A percentile compares a stretch with the other conserved stretches of the same genome.
phyloP scores from a whole-genome alignment of 1,140 invertebrate species.

The Yoshiicerus persimilis region DNA sequence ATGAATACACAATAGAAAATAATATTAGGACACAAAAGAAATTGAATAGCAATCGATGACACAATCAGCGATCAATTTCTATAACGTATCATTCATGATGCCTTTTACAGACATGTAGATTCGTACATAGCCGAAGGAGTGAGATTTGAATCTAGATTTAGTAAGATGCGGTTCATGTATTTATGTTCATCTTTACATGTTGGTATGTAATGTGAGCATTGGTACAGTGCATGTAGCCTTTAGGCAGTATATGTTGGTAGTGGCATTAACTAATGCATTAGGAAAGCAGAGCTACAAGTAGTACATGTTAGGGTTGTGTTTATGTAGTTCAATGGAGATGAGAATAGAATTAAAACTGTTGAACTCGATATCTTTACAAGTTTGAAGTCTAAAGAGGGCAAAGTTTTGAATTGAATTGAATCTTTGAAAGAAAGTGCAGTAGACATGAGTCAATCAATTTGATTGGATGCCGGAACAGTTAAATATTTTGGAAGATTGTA shows the following conservation, averaged over 20 bases:
- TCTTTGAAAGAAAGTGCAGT: neutral
- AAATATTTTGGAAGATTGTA: no score
- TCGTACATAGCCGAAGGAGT: neutral
- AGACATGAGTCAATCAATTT: neutral
- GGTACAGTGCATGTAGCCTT: neutral
- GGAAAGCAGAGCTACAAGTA: neutral
- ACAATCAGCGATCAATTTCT: neutral
- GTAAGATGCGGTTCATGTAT: neutral
- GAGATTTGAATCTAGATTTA: neutral
- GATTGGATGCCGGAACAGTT: neutral
- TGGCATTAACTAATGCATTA: neutral
- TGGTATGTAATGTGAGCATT: neutral
- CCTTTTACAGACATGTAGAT: neutral
- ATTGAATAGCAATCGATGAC: neutral
- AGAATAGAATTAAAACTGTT: neutral
- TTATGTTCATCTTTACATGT: no score
- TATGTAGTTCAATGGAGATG: neutral
- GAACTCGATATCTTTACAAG: neutral
- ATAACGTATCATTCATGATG: neutral
- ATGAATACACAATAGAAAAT: neutral
- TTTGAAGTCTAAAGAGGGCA: neutral
- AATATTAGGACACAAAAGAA: neutral
- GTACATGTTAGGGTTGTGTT: neutral
- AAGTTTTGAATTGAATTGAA: neutral
- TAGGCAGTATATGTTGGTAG: neutral